A percentile compares a stretch with the other conserved stretches of the same genome.
Evolutionary conservation across 2,797 vertebrate genomes (phyloP).

Genomic region (Pitangus sulphuratus): DNA sequence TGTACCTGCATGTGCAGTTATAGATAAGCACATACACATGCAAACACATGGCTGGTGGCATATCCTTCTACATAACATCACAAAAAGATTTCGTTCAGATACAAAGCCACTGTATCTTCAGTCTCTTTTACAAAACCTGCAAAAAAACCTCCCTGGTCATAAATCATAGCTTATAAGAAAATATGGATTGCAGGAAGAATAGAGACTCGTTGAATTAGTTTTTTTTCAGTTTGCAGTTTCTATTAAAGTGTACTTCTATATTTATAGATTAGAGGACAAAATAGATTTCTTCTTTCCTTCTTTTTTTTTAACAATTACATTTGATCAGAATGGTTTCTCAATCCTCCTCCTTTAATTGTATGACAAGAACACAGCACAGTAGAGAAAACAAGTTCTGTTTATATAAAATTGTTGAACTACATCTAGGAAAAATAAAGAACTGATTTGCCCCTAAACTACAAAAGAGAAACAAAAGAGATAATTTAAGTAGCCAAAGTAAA

Average conservation of each 20-base stretch:
- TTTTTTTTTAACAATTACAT: background rate
- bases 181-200: background rate
- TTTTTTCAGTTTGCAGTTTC: background rate
- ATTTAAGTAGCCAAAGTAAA: background rate
- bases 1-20: background rate
- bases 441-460: background rate
- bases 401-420: background rate
- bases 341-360: background rate
- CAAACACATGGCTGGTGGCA: background rate
- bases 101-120: background rate
- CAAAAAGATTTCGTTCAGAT: background rate
- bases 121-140: background rate
- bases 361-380: background rate
- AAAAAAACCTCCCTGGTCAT: background rate
- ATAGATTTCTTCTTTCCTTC: background rate
- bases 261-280: conserved; percentile 19
- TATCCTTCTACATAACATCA: background rate
- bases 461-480: background rate
- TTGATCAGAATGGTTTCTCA: conserved; percentile 1
- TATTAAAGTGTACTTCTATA: background rate
- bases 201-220: background rate
- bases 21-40: background rate
- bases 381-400: background rate
- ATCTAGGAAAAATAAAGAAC: background rate
- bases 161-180: background rate